phyloP scores from a whole-genome alignment of 2,113 vertebrate genomes.

The Phaethon lepturus region DNA sequence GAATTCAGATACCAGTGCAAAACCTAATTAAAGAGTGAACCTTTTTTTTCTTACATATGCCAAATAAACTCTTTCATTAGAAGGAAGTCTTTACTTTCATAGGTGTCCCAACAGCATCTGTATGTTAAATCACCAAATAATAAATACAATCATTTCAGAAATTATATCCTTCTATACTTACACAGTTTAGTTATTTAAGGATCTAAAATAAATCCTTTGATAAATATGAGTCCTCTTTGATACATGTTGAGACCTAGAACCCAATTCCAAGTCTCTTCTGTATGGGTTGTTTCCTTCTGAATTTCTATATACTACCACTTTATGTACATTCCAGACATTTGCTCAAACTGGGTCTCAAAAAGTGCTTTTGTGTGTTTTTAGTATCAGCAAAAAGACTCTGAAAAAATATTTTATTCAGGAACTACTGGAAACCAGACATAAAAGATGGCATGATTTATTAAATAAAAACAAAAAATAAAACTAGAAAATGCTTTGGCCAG shows the following conservation, averaged over 20 bases:
- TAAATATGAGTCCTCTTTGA: not conserved
- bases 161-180: not conserved
- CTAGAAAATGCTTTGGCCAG: not conserved
- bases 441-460: not conserved
- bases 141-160: not conserved
- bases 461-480: not conserved
- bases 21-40: not conserved
- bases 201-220: not conserved
- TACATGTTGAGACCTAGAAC: not conserved
- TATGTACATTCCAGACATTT: not conserved
- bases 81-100: not conserved
- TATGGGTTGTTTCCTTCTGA: not conserved
- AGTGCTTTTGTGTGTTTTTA: not conserved
- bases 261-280: not conserved
- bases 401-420: not conserved
- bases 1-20: not conserved
- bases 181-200: not conserved
- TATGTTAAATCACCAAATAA: not conserved
- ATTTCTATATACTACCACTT: not conserved
- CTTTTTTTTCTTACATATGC: not conserved
- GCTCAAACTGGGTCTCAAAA: not conserved
- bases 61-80: not conserved
- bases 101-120: not conserved
- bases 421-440: not conserved
- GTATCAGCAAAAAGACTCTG: not conserved